Evolutionary conservation across 2,888 invertebrate genomes (phyloP), one percentile per base, ranked within the genome.

Genomic region (Rhagium mordax): DNA sequence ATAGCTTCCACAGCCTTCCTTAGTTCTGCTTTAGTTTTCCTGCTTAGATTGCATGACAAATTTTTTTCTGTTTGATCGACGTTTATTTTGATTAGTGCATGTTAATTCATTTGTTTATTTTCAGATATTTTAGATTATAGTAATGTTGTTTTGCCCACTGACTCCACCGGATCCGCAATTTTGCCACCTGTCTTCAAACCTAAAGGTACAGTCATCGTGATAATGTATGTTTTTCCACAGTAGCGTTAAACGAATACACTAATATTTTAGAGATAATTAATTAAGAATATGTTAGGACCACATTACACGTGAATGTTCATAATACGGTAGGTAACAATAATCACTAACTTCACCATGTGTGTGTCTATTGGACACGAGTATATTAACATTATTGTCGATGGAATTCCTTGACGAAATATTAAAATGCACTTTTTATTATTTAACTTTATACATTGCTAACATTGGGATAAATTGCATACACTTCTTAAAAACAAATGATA

Each of bases 41-140:
- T n/a, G 3, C 13, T 41, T n/a, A n/a, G 15, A n/a, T 18, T 59
- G 59, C 59, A 59, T 33, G 59, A 29, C 18, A 59, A 16, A n/a
- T 33, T 13, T 29, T 65, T 65, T 49, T 24, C 29, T 8, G 49
- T 51, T 51, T 24, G 10, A 15, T 15, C 24, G 13, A 60, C 29
- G 68, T 71, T 76, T 71, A 62, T 64, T 72, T 76, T 79, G 64
- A 68, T 79, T 78, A 68, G 51, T 72, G 74, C 73, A 74, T 69
- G 75, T 70, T 57, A 77, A 79, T 78, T 72, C 78, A 81, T 85
- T 84, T 87, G 59, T 76, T 87, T 88, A 85, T 87, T 93, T 93
- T 86, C 92, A 93, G 93, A 93, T 90, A 90, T 93, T 87, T 90
- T 91, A 90, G 92, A 93, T 90, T 93, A 92, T 91, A 92, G 91